Percentiles rank a stretch among this genome's conserved stretches.
phyloP scores from a whole-genome alignment of 2,113 vertebrate genomes.

The Anser cygnoides region DNA sequence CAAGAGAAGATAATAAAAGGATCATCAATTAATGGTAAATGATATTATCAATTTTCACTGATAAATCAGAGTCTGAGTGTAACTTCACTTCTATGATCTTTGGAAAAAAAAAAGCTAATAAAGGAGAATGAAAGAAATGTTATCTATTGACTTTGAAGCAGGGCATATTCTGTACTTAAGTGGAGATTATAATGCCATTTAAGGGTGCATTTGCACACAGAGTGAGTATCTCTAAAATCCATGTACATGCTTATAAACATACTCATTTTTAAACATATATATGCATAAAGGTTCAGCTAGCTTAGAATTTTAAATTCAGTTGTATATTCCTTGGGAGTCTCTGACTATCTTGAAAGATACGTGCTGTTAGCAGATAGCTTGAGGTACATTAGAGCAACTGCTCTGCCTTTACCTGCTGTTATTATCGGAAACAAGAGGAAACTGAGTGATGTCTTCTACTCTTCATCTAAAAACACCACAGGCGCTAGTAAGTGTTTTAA shows the following conservation, averaged over 20 bases:
- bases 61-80: not conserved
- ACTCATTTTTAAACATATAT: not conserved
- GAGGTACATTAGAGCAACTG: not conserved
- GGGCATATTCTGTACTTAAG: not conserved
- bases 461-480: slow-evolving; percentile 16
- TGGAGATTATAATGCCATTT: not conserved
- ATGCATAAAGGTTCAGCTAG: not conserved
- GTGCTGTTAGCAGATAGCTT: slow-evolving; percentile 26
- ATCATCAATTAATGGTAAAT: slow-evolving; percentile 17
- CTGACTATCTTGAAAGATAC: not conserved
- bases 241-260: not conserved
- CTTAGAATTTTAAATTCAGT: not conserved
- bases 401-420: slow-evolving; percentile 24
- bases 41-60: not conserved
- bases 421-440: not conserved
- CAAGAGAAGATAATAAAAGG: slow-evolving; percentile 14
- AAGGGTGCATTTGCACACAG: slow-evolving; percentile 23
- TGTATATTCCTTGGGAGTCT: slow-evolving; percentile 20
- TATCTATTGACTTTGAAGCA: not conserved
- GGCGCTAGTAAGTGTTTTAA: slow-evolving; percentile 28
- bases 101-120: not conserved
- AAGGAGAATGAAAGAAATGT: not conserved
- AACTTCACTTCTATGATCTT: not conserved
- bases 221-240: not conserved
- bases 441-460: slow-evolving; percentile 12